Percentiles rank a stretch among this genome's conserved stretches.
Evolutionary conservation across 2,888 invertebrate species (phyloP).

Genomic region (Rotaria macrura): DNA sequence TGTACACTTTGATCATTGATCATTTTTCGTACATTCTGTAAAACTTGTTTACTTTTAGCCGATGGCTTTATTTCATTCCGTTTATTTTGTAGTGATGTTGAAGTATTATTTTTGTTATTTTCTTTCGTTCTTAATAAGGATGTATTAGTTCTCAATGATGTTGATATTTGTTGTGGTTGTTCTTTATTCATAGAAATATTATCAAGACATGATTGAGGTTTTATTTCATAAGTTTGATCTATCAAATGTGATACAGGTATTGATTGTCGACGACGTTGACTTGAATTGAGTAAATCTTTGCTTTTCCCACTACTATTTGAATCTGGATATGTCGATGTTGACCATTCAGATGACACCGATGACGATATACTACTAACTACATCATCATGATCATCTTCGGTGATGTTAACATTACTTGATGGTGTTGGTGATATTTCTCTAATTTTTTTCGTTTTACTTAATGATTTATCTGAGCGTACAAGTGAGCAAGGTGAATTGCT

Average conservation of each 20-base stretch:
- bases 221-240: not conserved
- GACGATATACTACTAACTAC: not conserved
- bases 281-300: not conserved
- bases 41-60: not conserved
- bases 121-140: not conserved
- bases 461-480: not conserved
- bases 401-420: not conserved
- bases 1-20: not conserved
- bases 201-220: not conserved
- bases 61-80: not conserved
- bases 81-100: no score
- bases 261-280: not conserved
- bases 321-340: slow-evolving; percentile 13
- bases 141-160: not conserved
- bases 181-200: not conserved
- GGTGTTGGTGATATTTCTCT: not conserved
- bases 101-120: not conserved
- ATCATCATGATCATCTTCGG: not conserved
- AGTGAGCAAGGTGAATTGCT: not conserved
- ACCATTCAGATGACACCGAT: not conserved
- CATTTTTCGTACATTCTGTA: not conserved
- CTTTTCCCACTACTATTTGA: not conserved
- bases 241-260: not conserved
- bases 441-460: not conserved
- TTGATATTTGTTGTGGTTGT: not conserved